A percentile compares a stretch with the other conserved stretches of the same genome.
These are phyloP conservation scores for Isurus oxyrinchus DNA, from an alignment of 2,113 vertebrate species.

Conservation along the genomic window DNA sequence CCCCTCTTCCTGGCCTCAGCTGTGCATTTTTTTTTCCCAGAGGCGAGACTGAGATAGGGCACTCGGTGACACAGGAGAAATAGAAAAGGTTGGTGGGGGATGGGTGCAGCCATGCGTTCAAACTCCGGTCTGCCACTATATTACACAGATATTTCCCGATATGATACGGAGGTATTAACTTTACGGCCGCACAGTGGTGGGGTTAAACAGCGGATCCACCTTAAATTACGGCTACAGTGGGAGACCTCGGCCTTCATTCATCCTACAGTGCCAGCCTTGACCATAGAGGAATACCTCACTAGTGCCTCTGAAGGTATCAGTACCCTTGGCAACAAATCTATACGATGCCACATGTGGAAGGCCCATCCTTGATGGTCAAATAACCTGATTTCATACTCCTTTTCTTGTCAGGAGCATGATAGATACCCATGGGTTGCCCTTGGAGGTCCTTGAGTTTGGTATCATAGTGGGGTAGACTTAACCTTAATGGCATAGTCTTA, in stretches of 20 bases:
- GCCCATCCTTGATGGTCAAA: too few species aligned
- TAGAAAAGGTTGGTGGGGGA: neutral
- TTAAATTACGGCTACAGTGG: neutral
- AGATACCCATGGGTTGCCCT: neutral
- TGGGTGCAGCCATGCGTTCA: neutral
- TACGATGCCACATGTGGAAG: neutral
- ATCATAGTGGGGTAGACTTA: neutral
- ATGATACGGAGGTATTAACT: neutral
- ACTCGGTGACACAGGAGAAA: neutral
- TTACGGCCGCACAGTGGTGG: too few species aligned
- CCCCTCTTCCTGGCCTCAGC: neutral
- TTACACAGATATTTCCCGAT: too few species aligned
- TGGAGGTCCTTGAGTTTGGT: neutral
- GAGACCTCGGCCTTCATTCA: too few species aligned
- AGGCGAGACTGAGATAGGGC: neutral
- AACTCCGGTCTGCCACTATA: too few species aligned
- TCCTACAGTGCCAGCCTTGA: too few species aligned
- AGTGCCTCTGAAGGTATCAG: neutral
- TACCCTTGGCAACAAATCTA: neutral
- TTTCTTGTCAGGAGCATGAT: neutral
- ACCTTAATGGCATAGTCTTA: neutral
- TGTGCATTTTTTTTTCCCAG: neutral
- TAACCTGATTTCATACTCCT: neutral
- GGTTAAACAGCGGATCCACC: neutral
- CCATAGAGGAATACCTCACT: neutral